Conservation (phyloP, 2,797 vertebrate species). For the Chaunax sp. region DNA sequence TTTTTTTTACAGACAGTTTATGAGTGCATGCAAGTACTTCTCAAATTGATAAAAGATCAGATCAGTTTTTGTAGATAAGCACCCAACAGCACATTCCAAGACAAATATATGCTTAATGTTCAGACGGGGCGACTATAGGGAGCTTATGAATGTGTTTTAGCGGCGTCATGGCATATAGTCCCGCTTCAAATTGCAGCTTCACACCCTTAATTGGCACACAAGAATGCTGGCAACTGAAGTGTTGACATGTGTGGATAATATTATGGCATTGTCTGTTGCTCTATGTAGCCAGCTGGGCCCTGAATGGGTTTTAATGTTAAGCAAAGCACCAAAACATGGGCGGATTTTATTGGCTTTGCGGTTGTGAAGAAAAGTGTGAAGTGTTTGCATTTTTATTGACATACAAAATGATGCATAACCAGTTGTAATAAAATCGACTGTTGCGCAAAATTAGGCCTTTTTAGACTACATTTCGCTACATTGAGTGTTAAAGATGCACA, state of each 20-base stretch:
- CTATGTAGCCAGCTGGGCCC: slow-evolving; percentile 33
- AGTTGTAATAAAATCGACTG: too few relatives aligned
- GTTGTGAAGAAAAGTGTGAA: neutral
- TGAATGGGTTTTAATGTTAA: slow-evolving; percentile 15
- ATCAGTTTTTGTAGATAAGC: slow-evolving; percentile 34
- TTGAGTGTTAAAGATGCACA: too few relatives aligned
- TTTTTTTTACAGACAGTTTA: too few relatives aligned
- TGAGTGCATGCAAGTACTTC: too few relatives aligned
- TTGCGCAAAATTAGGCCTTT: too few relatives aligned
- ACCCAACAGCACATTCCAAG: slow-evolving; percentile 40
- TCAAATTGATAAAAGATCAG: too few relatives aligned
- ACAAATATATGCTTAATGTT: slow-evolving; percentile 33
- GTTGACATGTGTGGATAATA: slow-evolving; percentile 57
- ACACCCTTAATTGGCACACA: slow-evolving; percentile 41
- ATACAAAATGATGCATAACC: too few relatives aligned
- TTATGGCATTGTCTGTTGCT: slow-evolving; percentile 18
- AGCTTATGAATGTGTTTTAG: slow-evolving; percentile 33
- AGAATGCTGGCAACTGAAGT: slow-evolving; percentile 50
- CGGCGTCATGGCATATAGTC: slow-evolving; percentile 38
- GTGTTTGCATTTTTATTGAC: too few relatives aligned
- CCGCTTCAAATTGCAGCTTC: slow-evolving; percentile 39
- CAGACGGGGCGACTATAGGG: slow-evolving; percentile 40
- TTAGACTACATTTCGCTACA: too few relatives aligned
- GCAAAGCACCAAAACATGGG: neutral
- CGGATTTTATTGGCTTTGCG: slow-evolving; percentile 10